Evolutionary conservation across 2,113 vertebrate genomes (phyloP), one percentile per base, ranked within the genome.

Genomic region (Cyprinus carpio): DNA sequence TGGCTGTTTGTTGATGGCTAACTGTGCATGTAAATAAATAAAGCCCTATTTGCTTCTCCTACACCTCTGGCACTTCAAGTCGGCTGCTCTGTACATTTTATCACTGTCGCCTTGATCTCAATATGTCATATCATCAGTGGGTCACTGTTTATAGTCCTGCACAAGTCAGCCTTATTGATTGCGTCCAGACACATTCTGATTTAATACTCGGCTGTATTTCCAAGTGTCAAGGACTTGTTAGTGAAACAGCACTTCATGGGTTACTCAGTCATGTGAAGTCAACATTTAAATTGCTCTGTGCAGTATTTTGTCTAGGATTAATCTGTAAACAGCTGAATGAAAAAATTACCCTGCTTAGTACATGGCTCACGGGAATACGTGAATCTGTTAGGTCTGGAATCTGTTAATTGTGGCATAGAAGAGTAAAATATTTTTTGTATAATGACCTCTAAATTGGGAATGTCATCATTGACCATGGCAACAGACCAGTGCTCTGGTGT

Each of bases 121-220:
- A 72, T 74, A 34, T 62, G 76, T 79, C 76, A 79, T 62, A 83
- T 83, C 81, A 83, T 74, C 7, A 29, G 46, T 16, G 81, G 67
- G 81, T 83, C 81, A 74, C 81, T 40, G 67, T 83, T 83, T 83
- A 83, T 83, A 58, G 67, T 56, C 67, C 67, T 16, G 64, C 67
- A 83, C 67, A 83, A 74, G 58, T 83, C 81, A 56, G 81, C 81
- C 67, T 27, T 72, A 83, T 83, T 83, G 81, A 83, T 83, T 74
- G 81, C 27, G 12, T 83, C 49, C 67, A 58, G 67, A 72, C 67
- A 54, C 67, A 74, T 72, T 83, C n/a, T 83, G 49, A 83, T 83
- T 83, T 83, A 83, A 81, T 51, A 51, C 65, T 56, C 12, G 65
- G 31, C 80, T 34, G 43, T 23, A 83, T 83, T 37, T 83, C 67